phyloP scores from a whole-genome alignment of 1,140 invertebrate species.

The Drosophila nebulosa region DNA sequence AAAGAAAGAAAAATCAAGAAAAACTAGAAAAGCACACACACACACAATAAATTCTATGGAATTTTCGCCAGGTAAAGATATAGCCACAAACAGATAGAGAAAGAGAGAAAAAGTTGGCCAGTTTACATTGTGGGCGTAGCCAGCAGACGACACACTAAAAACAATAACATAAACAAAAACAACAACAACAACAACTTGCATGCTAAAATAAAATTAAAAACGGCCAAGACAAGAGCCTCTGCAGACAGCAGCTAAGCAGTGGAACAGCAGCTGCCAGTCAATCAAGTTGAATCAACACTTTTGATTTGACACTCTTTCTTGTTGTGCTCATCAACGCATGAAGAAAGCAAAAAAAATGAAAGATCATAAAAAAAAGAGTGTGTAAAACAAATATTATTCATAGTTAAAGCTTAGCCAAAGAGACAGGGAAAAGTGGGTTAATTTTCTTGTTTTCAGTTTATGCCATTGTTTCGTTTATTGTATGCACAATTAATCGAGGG shows the following conservation, averaged over 20 bases:
- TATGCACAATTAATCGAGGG: neutral
- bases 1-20: conserved; percentile 17
- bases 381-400: conserved; percentile 32
- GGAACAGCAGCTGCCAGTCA: conserved; percentile 14
- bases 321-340: conserved; percentile 18
- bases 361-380: neutral
- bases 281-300: conserved; percentile 45
- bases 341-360: conserved; percentile 10
- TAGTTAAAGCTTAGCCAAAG: conserved; percentile 13
- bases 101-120: conserved; percentile 30
- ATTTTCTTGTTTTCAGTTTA: conserved; percentile 17
- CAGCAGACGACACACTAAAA: conserved; percentile 2
- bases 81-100: conserved; percentile 5
- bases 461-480: neutral
- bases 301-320: conserved; percentile 32
- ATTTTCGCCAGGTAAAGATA: conserved; percentile 63
- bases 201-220: conserved; percentile 17
- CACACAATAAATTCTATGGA: conserved; percentile 55
- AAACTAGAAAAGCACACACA: conserved; percentile 20
- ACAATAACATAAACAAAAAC: conserved; percentile 20
- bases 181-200: conserved; percentile 6
- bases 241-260: neutral
- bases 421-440: conserved; percentile 46
- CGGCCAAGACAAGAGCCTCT: neutral
- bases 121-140: conserved; percentile 23